Evolutionary conservation across 2,113 vertebrate species (phyloP).

Genomic region (Gadus chalcogrammus): DNA sequence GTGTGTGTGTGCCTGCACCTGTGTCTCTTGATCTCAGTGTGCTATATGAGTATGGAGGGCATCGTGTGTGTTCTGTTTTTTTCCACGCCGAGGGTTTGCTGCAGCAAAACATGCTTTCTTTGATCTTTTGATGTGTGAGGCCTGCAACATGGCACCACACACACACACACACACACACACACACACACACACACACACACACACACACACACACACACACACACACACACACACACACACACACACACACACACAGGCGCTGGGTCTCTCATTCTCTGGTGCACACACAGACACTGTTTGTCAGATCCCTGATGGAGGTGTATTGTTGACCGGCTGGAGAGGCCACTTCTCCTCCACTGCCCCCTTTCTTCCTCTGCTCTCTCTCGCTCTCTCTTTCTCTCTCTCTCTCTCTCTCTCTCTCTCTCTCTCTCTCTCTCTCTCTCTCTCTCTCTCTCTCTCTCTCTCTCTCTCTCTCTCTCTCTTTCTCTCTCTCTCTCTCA

Average conservation of each 20-base stretch:
- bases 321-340: constrained; percentile 52
- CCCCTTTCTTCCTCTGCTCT: constrained; percentile 14
- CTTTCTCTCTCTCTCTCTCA: neutral
- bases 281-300: constrained; percentile 26
- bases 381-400: neutral
- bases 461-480: constrained; percentile 8
- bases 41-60: constrained; percentile 27
- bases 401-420: neutral
- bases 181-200: too few relatives aligned
- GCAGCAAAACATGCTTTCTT: constrained; percentile 49
- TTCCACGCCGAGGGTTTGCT: constrained; percentile 55
- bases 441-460: constrained; percentile 1
- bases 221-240: too few relatives aligned
- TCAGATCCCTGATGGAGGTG: constrained; percentile 62
- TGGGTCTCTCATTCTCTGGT: too few relatives aligned
- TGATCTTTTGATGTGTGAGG: constrained; percentile 60
- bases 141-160: constrained; percentile 30
- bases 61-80: constrained; percentile 38
- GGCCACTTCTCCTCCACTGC: constrained; percentile 14
- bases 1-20: constrained; percentile 23
- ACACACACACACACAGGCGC: constrained; percentile 26
- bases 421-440: neutral
- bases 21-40: constrained; percentile 35
- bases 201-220: too few relatives aligned
- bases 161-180: constrained; percentile 23